Base-by-base conservation (phyloP, 2,113 vertebrate species). In the Engystomops pustulosus region DNA sequence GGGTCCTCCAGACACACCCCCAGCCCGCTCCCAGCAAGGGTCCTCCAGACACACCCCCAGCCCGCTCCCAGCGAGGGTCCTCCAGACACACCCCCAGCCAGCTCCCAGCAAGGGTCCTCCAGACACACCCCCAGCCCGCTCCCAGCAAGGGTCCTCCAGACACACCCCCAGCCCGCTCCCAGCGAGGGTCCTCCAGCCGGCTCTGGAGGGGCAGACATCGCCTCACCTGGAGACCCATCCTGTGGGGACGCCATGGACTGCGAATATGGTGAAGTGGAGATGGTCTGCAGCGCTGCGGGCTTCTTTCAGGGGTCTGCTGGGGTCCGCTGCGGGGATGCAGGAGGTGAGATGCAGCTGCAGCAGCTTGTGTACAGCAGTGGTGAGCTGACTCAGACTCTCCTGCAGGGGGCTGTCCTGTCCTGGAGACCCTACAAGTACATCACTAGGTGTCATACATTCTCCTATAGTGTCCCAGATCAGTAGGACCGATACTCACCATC, bases 211-310 rank as follows among this genome's bases (percentile, higher is more conserved):
- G n/a, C n/a, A n/a, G n/a, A n/a, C n/a, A n/a, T n/a, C n/a, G n/a
- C n/a, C 94, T 92, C 90, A 99, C 98, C 95, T 97, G 91, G 95
- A 96, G 86, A 98, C 91, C 98, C 98, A 99, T 83, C 81, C 87
- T 89, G 92, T 84, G 11, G 95, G 93, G 91, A 99, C 96, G 82
- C 97, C 95, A 86, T 99, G 98, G 58, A 96, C 90, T 38, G 97
- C 96, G 88, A 96, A 98, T 86, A 99, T 80, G 36, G 95, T 98
- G 90, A 99, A 99, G 80, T 99, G 96, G 53, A 99, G 95, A 86
- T 98, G 96, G 84, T 98, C 96, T 8, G 95, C 92, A 77, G 95
- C 93, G 79, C 93, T 93, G 25, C 94, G 96, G 0, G 96, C 96
- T 88, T 98, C 97, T 85, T 92, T 96, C 62, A 90, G 89, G 84